Conservation (phyloP, 2,113 vertebrate species). For the Neodontobutis hainanensis region DNA sequence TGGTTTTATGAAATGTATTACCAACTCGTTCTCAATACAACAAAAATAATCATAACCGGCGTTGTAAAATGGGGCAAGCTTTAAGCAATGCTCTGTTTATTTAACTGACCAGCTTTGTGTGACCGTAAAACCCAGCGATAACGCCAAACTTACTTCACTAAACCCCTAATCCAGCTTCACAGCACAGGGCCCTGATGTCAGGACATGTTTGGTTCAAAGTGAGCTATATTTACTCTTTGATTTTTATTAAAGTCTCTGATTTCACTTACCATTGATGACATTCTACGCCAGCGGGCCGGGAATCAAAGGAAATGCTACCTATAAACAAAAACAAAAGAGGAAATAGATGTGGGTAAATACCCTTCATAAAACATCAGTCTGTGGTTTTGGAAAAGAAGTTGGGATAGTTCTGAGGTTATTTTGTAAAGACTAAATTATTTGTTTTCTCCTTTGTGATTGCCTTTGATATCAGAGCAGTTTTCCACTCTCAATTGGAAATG, state of each 20-base stretch:
- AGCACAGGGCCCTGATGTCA: too few relatives aligned
- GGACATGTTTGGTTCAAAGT: background rate
- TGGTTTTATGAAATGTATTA: too few relatives aligned
- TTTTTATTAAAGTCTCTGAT: conserved; percentile 13
- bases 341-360: conserved; percentile 21
- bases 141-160: too few relatives aligned
- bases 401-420: conserved; percentile 45
- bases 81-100: too few relatives aligned
- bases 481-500: conserved; percentile 50
- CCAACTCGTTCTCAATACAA: too few relatives aligned
- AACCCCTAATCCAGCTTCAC: too few relatives aligned
- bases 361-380: conserved; percentile 42
- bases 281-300: conserved; percentile 21
- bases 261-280: conserved; percentile 28
- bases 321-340: conserved; percentile 52
- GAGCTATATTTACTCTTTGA: background rate
- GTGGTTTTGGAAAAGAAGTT: conserved; percentile 42
- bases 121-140: too few relatives aligned
- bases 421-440: conserved; percentile 39
- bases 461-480: conserved; percentile 56
- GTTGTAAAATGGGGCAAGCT: too few relatives aligned
- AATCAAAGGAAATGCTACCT: conserved; percentile 46
- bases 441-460: conserved; percentile 43
- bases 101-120: too few relatives aligned
- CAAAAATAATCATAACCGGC: too few relatives aligned